Conservation (phyloP, 2,113 vertebrate species). For the Tragelaphus imberbis region DNA sequence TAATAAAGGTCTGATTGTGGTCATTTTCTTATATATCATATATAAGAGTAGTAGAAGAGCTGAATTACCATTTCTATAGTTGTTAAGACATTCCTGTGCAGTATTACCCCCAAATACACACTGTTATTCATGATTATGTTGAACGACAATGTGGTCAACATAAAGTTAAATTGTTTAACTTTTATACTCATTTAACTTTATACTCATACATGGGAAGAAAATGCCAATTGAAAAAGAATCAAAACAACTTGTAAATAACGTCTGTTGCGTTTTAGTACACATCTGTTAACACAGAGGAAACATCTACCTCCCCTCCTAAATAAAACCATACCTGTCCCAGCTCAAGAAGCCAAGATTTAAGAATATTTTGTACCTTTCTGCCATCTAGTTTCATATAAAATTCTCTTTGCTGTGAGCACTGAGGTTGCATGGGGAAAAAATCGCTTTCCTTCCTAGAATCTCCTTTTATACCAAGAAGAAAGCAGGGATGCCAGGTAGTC, state of each 20-base stretch:
- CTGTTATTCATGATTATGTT: background rate
- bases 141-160: background rate
- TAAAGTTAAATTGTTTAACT: background rate
- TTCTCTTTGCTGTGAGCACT: background rate
- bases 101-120: background rate
- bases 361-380: conserved; percentile 28
- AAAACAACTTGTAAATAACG: background rate
- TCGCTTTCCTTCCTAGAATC: background rate
- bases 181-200: background rate
- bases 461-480: background rate
- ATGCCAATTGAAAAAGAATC: background rate
- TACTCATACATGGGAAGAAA: background rate
- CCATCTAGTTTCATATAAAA: background rate
- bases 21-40: background rate
- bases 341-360: background rate
- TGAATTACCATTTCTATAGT: background rate
- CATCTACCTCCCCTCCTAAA: background rate
- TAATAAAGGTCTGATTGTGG: background rate
- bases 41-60: background rate
- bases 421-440: background rate
- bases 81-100: background rate
- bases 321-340: background rate
- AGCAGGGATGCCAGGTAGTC: background rate
- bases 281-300: background rate
- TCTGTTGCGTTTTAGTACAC: background rate